phyloP scores from a whole-genome alignment of 2,888 invertebrate genomes.

The Catocala sponsa region DNA sequence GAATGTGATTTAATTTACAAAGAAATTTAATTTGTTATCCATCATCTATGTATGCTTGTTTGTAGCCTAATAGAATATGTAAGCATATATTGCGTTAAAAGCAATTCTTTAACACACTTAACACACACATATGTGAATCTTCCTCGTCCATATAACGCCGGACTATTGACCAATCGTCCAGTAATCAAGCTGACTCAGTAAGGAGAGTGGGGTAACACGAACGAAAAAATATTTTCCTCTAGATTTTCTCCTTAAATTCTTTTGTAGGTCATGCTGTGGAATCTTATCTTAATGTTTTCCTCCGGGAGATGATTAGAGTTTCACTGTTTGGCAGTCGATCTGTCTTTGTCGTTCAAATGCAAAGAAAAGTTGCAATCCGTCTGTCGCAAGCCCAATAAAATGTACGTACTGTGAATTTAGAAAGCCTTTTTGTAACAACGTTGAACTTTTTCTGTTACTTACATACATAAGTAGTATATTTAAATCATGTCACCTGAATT shows the following conservation, averaged over 20 bases:
- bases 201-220: conserved; percentile 20
- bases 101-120: too few relatives aligned
- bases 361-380: conserved; percentile 12
- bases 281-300: conserved; percentile 27
- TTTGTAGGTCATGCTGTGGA: conserved; percentile 22
- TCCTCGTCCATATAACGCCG: not conserved
- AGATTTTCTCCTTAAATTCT: conserved; percentile 17
- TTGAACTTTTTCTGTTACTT: too few relatives aligned
- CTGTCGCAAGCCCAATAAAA: not conserved
- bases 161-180: conserved; percentile 14
- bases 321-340: conserved; percentile 18
- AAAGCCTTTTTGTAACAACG: not conserved
- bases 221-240: conserved; percentile 25
- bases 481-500: too few relatives aligned
- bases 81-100: too few relatives aligned
- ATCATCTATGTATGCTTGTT: too few relatives aligned
- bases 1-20: too few relatives aligned
- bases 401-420: not conserved
- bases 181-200: conserved; percentile 39
- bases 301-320: conserved; percentile 19
- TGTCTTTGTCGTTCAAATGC: conserved; percentile 17
- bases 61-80: too few relatives aligned
- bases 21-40: too few relatives aligned
- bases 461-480: too few relatives aligned
- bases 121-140: not conserved